These are phyloP conservation scores for Neodiprion lecontei DNA, from an alignment of 1,140 invertebrate species.

Conservation along the genomic window DNA sequence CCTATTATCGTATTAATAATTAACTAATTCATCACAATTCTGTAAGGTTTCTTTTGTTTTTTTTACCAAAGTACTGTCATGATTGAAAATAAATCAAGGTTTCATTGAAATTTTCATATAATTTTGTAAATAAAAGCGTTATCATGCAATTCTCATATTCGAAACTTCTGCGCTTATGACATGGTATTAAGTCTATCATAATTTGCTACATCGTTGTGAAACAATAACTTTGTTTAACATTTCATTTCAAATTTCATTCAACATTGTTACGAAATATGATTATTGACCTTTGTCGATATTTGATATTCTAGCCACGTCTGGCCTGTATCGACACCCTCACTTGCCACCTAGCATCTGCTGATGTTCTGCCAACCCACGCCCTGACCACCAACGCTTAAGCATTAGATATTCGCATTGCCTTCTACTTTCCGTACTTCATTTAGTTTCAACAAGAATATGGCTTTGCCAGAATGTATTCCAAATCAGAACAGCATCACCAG, in stretches of 20 bases:
- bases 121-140: too few relatives aligned
- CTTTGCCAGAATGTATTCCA: too few relatives aligned
- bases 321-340: constrained; percentile 33
- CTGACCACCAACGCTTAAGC: constrained; percentile 21
- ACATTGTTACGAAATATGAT: background rate
- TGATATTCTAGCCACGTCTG: constrained; percentile 43
- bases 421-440: background rate
- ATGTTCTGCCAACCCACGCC: constrained; percentile 31
- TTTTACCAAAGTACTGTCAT: too few relatives aligned
- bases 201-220: background rate
- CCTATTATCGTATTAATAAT: too few relatives aligned
- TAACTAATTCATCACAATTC: too few relatives aligned
- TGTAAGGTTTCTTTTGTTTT: too few relatives aligned
- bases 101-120: too few relatives aligned
- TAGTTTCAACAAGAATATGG: too few relatives aligned
- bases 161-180: too few relatives aligned
- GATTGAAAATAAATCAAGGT: too few relatives aligned
- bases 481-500: too few relatives aligned
- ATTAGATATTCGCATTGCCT: constrained; percentile 13
- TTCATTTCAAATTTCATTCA: background rate
- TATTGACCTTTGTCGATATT: constrained; percentile 23
- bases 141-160: too few relatives aligned
- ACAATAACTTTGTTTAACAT: background rate
- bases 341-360: constrained; percentile 35
- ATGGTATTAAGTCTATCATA: background rate